Base-by-base conservation (phyloP, 2,113 vertebrate genomes). In the Rhynchomys soricoides region DNA sequence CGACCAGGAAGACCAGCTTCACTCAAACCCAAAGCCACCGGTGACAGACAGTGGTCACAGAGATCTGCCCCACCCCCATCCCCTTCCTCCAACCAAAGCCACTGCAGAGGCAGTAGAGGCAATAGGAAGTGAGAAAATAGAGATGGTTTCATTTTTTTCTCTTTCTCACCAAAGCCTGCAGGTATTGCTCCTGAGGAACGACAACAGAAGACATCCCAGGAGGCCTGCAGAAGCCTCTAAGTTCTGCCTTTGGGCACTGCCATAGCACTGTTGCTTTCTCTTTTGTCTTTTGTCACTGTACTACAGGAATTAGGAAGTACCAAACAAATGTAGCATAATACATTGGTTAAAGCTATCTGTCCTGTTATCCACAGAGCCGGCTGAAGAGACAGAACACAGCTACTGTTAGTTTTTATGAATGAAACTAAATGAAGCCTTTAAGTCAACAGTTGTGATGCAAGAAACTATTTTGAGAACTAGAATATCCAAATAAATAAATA, bases 221-320 rank as follows among this genome's bases (percentile, higher is more conserved):
- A 0, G 68, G 48, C 68, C 89, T 90, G 81, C 22, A 21, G 52
- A 15, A 24, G 64, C 12, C 0, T 92, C 90, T 95, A 82, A 96
- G 86, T 92, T 92, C 66, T 93, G 78, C 92, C 97, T 96, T 91
- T 0, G 66, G 91, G 50, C 68, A 75, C 73, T 89, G 90, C 68
- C 79, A 82, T 95, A 94, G 90, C 77, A 31, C 66, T 74, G 48
- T 91, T 97, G 91, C 64, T 91, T 91, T 89, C 89, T 95, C 24
- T 93, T 88, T 88, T 59, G 10, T 78, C 34, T 92, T 91, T 82
- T 81, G 5, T 68, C 5, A 1, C 71, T 16, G 48, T 52, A 93
- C 29, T 45, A 0, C 2, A 55, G 92, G 89, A 95, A 97, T 95
- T 95, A 70, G 7, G 64, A 95, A 71, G 68, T 13, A 7, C 62